Evolutionary conservation across 2,797 vertebrate species (phyloP).

Genomic region (Cynopterus sphinx): DNA sequence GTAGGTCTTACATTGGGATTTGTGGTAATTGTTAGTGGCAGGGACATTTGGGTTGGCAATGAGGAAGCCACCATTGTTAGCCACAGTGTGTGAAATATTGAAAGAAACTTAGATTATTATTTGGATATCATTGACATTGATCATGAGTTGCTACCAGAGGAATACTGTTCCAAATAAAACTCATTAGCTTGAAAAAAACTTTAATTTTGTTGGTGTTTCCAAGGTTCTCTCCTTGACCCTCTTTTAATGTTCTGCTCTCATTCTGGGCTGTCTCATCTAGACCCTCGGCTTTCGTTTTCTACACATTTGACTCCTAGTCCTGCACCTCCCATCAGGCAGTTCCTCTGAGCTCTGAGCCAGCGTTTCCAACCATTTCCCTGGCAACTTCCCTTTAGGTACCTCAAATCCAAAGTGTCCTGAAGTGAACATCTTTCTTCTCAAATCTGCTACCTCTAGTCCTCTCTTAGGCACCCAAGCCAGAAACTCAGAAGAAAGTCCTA

Average conservation of each 20-base stretch:
- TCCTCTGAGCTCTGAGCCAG: not conserved
- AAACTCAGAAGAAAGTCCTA: not conserved
- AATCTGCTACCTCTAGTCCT: not conserved
- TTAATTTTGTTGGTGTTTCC: not conserved
- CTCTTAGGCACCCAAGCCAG: not conserved
- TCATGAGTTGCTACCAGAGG: not conserved
- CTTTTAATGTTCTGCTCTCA: not conserved
- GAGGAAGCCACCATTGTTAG: not conserved
- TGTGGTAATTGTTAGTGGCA: not conserved
- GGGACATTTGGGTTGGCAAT: not conserved
- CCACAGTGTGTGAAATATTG: not conserved
- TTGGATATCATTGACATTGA: not conserved
- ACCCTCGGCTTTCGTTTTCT: not conserved
- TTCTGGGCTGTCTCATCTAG: accelerated
- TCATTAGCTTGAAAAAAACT: not conserved
- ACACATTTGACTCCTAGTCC: not conserved
- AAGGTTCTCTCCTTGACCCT: not conserved
- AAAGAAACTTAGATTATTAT: not conserved
- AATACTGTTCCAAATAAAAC: not conserved
- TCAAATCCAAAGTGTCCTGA: not conserved
- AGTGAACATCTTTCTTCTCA: not conserved
- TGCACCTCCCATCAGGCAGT: not conserved
- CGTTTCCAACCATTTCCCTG: not conserved
- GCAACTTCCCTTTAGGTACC: not conserved
- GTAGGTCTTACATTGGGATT: not conserved